phyloP scores from a whole-genome alignment of 2,113 vertebrate species.

The Oryzias javanicus region DNA sequence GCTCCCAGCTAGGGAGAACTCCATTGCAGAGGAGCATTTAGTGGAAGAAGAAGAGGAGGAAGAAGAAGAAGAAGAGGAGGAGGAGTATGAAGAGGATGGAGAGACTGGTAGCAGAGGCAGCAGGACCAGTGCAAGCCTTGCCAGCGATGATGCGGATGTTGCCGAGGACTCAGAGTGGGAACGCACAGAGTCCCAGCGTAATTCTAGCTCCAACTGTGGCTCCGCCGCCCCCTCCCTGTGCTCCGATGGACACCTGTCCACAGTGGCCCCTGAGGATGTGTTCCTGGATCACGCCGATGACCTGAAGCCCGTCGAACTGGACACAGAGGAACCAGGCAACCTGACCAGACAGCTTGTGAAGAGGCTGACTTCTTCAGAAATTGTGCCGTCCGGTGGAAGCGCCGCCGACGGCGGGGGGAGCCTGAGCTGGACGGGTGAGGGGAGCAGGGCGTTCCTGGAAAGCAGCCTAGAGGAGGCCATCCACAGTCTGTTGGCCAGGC shows the following conservation, averaged over 20 bases:
- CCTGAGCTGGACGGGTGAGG: constrained; percentile 83
- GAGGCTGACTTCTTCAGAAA: constrained; percentile 88
- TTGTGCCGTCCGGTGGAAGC: constrained; percentile 36
- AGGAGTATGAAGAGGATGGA: constrained; percentile 51
- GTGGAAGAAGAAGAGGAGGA: constrained; percentile 63
- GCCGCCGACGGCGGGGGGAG: constrained; percentile 48
- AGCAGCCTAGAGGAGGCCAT: constrained; percentile 93
- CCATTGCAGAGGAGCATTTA: constrained; percentile 59
- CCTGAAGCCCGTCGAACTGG: constrained; percentile 94
- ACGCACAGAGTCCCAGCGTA: constrained; percentile 62
- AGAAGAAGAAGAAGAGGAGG: constrained; percentile 62
- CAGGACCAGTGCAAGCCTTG: constrained; percentile 61
- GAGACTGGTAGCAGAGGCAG: constrained; percentile 60
- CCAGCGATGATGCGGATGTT: constrained; percentile 65
- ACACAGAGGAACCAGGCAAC: constrained; percentile 86
- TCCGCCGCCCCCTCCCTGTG: constrained; percentile 59
- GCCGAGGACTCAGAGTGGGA: constrained; percentile 75
- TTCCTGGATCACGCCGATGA: constrained; percentile 81
- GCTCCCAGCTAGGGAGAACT: constrained; percentile 55
- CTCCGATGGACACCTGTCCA: constrained; percentile 60
- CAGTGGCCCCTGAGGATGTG: constrained; percentile 62
- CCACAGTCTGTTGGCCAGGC: constrained; percentile 84
- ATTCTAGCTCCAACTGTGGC: constrained; percentile 53
- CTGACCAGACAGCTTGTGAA: constrained; percentile 93
- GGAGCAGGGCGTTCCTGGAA: constrained; percentile 84